phyloP scores from a whole-genome alignment of 2,888 invertebrate species.

The Sturmia bella region DNA sequence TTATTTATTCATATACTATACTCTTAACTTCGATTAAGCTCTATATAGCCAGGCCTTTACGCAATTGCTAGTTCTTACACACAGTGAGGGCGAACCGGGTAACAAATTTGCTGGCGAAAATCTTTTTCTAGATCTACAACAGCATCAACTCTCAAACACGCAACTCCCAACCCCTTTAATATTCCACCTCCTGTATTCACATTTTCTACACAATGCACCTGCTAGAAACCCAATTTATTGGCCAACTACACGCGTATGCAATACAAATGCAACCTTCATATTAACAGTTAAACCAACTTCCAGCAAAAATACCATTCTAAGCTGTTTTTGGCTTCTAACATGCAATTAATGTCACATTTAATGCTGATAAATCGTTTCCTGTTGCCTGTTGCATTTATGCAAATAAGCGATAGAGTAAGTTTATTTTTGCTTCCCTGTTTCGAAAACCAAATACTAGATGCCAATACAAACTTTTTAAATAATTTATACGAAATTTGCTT shows the following conservation, averaged over 20 bases:
- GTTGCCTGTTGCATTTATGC: slow-evolving; percentile 33
- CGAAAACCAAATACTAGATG: not conserved
- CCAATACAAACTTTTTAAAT: not conserved
- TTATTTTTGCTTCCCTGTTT: not conserved
- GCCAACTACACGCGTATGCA: not conserved
- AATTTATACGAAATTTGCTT: slow-evolving; percentile 25
- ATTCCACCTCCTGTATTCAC: no score
- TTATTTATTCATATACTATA: no score
- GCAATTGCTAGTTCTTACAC: no score
- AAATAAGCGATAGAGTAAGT: slow-evolving; percentile 14
- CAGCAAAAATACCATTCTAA: not conserved
- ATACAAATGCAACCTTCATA: not conserved
- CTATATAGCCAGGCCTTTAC: no score
- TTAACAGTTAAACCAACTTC: not conserved
- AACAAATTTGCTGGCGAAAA: no score
- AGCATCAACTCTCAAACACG: no score
- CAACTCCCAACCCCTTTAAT: no score
- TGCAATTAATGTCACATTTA: slow-evolving; percentile 51
- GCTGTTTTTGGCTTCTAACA: slow-evolving; percentile 8
- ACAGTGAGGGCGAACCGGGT: no score
- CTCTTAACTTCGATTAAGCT: no score
- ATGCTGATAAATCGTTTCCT: slow-evolving; percentile 53
- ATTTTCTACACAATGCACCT: no score
- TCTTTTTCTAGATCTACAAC: no score
- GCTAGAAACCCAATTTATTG: not conserved